phyloP scores from a whole-genome alignment of 2,113 vertebrate species.

The Carettochelys insculpta region DNA sequence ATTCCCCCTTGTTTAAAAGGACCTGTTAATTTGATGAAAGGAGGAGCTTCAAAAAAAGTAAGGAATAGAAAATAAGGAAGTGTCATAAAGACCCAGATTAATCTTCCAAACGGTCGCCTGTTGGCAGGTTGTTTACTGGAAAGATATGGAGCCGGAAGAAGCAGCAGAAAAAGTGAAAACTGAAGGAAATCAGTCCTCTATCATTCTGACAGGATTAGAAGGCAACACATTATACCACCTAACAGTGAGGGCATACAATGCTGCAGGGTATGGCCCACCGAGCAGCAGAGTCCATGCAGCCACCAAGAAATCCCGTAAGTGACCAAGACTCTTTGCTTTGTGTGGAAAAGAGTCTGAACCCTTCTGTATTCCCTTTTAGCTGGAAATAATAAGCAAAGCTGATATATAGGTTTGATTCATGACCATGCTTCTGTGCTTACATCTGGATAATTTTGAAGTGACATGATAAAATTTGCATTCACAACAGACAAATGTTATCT shows the following conservation, averaged over 20 bases:
- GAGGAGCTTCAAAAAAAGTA: not conserved
- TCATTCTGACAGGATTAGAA: conserved; percentile 88
- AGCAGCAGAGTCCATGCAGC: conserved; percentile 79
- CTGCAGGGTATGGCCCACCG: conserved; percentile 91
- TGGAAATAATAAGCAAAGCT: not conserved
- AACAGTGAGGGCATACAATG: conserved; percentile 92
- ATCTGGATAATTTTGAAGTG: conserved; percentile 56
- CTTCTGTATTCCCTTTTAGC: not conserved
- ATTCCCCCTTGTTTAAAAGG: not conserved
- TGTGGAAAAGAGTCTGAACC: not conserved
- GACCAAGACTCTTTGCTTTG: conserved; percentile 8
- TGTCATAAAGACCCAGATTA: conserved; percentile 22
- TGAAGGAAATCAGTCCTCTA: conserved; percentile 87
- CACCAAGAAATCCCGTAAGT: conserved; percentile 93
- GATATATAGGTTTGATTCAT: conserved; percentile 3
- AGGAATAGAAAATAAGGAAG: not conserved
- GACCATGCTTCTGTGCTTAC: conserved; percentile 18
- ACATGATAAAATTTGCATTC: conserved; percentile 41
- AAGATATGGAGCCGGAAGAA: conserved; percentile 89
- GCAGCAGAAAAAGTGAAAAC: conserved; percentile 85
- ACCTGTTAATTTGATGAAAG: not conserved
- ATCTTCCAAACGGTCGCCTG: conserved; percentile 38
- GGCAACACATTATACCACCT: conserved; percentile 89
- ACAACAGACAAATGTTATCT: conserved; percentile 42
- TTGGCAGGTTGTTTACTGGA: conserved; percentile 91